Evolutionary conservation across 2,113 vertebrate genomes (phyloP).

Genomic region (Bubo blakistoni): DNA sequence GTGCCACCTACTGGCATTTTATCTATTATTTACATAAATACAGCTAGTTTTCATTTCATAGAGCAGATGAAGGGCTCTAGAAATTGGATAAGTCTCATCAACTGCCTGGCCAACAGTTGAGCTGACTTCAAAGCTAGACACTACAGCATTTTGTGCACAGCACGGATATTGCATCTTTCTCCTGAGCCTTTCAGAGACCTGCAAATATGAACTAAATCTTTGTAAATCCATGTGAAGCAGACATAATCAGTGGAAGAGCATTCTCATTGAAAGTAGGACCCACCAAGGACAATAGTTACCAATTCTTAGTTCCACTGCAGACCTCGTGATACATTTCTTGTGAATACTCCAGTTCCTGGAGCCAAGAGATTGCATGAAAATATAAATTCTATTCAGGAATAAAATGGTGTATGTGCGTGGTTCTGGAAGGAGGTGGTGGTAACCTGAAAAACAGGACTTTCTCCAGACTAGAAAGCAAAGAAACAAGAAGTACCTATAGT

Average conservation of each 20-base stretch:
- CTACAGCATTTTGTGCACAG: background rate
- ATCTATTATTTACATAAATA: constrained; percentile 16
- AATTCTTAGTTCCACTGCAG: background rate
- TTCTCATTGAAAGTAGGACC: background rate
- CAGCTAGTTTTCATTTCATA: constrained; percentile 17
- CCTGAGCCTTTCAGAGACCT: background rate
- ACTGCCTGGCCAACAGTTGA: background rate
- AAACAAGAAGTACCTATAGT: background rate
- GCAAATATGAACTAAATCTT: background rate
- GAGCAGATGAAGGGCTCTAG: constrained; percentile 28
- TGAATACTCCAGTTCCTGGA: background rate
- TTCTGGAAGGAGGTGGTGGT: background rate
- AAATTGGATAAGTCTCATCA: constrained; percentile 15
- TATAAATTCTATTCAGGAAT: background rate
- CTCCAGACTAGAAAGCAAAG: background rate
- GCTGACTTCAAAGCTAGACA: background rate
- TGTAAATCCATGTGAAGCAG: background rate
- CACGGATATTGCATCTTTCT: background rate
- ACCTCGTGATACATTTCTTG: background rate
- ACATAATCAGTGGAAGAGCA: background rate
- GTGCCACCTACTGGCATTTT: background rate
- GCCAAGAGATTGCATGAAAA: background rate
- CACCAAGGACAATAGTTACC: background rate
- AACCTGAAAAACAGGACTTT: background rate
- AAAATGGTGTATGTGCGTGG: background rate